Conservation (phyloP, 2,888 invertebrate genomes). For the Cheilosia urbana region DNA sequence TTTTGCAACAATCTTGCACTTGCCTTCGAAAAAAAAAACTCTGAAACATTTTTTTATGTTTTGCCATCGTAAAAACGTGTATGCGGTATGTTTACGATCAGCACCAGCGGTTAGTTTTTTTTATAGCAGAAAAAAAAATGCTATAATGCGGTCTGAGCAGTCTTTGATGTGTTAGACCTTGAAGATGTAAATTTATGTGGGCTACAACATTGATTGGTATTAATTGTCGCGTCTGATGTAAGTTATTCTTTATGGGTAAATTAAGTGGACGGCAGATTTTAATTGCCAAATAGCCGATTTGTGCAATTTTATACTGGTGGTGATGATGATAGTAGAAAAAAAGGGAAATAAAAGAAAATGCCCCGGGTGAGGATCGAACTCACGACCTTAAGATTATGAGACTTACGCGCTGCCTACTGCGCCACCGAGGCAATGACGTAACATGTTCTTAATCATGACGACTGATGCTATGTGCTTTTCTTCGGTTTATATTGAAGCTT, state of each 20-base stretch:
- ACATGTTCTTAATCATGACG: neutral
- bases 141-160: neutral
- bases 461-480: constrained; percentile 3
- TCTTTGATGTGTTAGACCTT: constrained; percentile 19
- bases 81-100: constrained; percentile 26
- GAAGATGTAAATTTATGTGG: constrained; percentile 16
- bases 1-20: constrained; percentile 35
- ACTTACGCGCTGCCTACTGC: constrained; percentile 82
- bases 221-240: constrained; percentile 11
- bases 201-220: neutral
- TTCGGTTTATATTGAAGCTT: neutral
- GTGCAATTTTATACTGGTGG: neutral
- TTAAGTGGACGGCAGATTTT: neutral
- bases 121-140: constrained; percentile 8
- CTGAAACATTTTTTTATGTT: constrained; percentile 8
- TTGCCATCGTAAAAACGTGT: constrained; percentile 9
- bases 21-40: neutral
- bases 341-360: constrained; percentile 76
- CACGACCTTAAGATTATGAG: constrained; percentile 82
- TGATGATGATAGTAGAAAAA: neutral
- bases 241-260: neutral
- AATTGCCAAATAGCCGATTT: constrained; percentile 8
- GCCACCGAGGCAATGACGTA: constrained; percentile 79
- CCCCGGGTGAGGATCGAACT: constrained; percentile 82
- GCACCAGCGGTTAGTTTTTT: constrained; percentile 45